Evolutionary conservation across 2,113 vertebrate genomes (phyloP).

Genomic region (Vidua chalybeata): DNA sequence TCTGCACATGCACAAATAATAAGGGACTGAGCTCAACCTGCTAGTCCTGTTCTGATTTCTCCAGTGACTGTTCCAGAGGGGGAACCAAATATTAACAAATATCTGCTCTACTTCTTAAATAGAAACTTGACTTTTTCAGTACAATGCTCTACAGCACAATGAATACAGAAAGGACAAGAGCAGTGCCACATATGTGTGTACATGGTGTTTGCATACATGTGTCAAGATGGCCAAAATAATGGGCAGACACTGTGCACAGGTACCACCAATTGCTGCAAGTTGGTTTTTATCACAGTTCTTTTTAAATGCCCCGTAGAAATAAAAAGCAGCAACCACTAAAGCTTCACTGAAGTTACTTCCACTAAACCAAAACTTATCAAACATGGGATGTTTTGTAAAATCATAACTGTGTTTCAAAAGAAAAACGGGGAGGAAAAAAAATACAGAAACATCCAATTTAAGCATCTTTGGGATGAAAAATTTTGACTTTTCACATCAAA

Average conservation of each 20-base stretch:
- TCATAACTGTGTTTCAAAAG: not conserved
- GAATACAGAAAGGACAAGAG: not conserved
- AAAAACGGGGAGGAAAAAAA: not conserved
- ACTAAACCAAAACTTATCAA: not conserved
- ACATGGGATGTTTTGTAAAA: not conserved
- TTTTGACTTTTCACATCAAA: not conserved
- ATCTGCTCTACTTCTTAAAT: not conserved
- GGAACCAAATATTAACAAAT: not conserved
- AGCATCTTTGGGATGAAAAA: not conserved
- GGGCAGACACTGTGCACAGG: not conserved
- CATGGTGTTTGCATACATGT: not conserved
- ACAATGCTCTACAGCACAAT: not conserved
- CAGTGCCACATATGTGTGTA: accelerated
- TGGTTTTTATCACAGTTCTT: not conserved
- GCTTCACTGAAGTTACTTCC: not conserved
- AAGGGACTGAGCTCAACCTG: not conserved
- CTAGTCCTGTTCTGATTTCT: not conserved
- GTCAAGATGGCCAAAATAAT: not conserved
- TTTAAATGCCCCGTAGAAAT: not conserved
- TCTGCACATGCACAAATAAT: not conserved
- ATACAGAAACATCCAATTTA: not conserved
- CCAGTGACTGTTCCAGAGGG: not conserved
- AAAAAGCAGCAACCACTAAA: not conserved
- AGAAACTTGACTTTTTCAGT: not conserved
- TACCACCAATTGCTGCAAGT: not conserved